Evolutionary conservation across 2,797 vertebrate genomes (phyloP), one percentile per base, ranked within the genome.

Genomic region (Pteronotus mesoamericanus): DNA sequence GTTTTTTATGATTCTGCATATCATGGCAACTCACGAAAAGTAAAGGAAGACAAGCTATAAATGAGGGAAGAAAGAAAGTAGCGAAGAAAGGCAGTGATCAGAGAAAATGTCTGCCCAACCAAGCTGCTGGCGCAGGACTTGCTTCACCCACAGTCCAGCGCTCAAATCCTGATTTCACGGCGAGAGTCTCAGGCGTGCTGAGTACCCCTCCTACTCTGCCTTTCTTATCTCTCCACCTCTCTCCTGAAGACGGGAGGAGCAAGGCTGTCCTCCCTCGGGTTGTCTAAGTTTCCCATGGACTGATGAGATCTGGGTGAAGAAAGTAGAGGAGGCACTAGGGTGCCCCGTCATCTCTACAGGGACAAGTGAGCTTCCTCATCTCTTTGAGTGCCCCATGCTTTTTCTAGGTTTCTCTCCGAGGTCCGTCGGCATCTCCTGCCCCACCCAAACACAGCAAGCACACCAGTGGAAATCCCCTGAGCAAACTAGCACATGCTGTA

Each of bases 401-500:
- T 1, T 2, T 84, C 94, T 85, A 89, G 95, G 80, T 66, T 96
- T 96, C 94, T 96, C 93, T 97, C 86, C 96, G 86, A 98, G 97
- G 98, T 97, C 97, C 97, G 89, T 95, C 1, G 0, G 89, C 68
- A 55, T 92, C 97, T 94, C 80, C 68, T 97, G 97, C 98, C 94
- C 97, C 98, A 98, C 98, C 96, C 95, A 94, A 93, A 98, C 86
- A 94, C 95, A 97, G 97, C 96, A 74, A 98, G 97, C 95, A 78
- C 89, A 97, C 90, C 84, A 95, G 97, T 98, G 98, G 98, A 98
- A 98, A 98, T 98, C 98, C 98, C 98, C 98, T 95, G 84, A 97
- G 88, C 53, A 96, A 98, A 97, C 96, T 44, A 98, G 98, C 97
- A 98, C 96, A 95, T 42, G 91, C 97, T 98, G 95, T 97, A 98